Percentiles rank a stretch among this genome's conserved stretches.
Conservation (phyloP, 2,113 vertebrate species). For the Loxodonta africana region DNA sequence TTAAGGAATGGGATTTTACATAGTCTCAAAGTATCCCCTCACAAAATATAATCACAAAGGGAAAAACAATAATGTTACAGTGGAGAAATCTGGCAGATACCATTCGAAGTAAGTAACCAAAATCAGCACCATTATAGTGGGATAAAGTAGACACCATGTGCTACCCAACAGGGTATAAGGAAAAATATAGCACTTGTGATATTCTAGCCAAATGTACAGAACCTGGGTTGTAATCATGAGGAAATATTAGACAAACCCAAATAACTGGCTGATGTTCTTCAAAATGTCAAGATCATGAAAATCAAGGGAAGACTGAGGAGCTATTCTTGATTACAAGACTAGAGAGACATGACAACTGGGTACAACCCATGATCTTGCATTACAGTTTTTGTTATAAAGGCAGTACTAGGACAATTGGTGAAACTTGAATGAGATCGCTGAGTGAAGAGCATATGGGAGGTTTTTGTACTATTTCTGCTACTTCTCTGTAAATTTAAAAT, state of each 20-base stretch:
- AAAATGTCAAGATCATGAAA: slow-evolving; percentile 42
- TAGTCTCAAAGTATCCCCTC: slow-evolving; percentile 38
- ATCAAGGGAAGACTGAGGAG: slow-evolving; percentile 23
- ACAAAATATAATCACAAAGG: slow-evolving; percentile 6
- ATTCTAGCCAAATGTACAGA: background rate
- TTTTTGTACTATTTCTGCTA: slow-evolving; percentile 19
- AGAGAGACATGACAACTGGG: background rate
- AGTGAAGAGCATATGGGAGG: background rate
- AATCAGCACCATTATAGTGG: background rate
- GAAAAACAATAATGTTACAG: background rate
- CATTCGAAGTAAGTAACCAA: slow-evolving; percentile 3
- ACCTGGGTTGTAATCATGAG: slow-evolving; percentile 16
- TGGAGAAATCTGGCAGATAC: background rate
- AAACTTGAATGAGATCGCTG: slow-evolving; percentile 2
- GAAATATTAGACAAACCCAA: background rate
- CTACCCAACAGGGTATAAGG: background rate
- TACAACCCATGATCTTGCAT: background rate
- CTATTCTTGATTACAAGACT: background rate
- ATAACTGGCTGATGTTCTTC: background rate
- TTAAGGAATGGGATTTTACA: slow-evolving; percentile 43
- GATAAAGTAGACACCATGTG: background rate
- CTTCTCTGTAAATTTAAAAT: slow-evolving; percentile 48
- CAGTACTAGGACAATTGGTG: background rate
- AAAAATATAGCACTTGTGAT: slow-evolving; percentile 31
- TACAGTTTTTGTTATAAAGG: slow-evolving; percentile 29